Base-by-base conservation (phyloP, 37 sponge, comb jelly and placozoan genomes). In the Spongia lamella region DNA sequence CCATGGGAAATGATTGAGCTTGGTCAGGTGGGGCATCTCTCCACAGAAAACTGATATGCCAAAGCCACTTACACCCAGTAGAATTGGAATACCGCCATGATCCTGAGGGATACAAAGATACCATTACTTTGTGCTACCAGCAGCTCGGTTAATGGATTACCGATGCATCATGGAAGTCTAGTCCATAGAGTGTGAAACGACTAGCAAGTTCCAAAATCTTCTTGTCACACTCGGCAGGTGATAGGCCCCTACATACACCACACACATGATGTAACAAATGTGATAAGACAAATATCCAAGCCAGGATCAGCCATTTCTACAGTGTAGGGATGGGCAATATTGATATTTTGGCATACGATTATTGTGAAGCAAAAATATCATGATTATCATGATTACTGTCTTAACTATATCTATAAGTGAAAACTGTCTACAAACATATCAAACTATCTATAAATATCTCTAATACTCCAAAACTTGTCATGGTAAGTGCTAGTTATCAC, bases 1-100 rank as follows among this genome's bases (percentile, higher is more conserved):
- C 91, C 91, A 90, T 29, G 91, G 91, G 60, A 90, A 90, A 66
- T 85, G 62, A 58, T 90, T 90, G 35, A 90, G 83, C 24, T 82
- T 47, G 2, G 81, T 77, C 20, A 90, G 73, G 30, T 59, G 22
- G 24, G 89, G 84, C 24, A 72, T 61, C 29, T 90, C 86, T 1
- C 91, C 91, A 82, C 82, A 90, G 70, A 75, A 90, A 51, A 90
- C 83, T 53, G 91, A 85, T 36, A 90, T 15, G 20, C 91, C 91
- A 56, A 29, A 43, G 6, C 77, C 66, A 27, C 86, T 77, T 22
- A 90, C 67, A 29, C 91, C 91, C 75, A 90, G 38, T 31, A 56
- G 40, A 20, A 90, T 61, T 17, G 77, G 60, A 38, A 90, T 67
- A 33, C 77, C 72, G 15, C 77, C 39, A 6, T 71, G 61, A 39